phyloP scores from a whole-genome alignment of 2,113 vertebrate species.

The Clarias magur region DNA sequence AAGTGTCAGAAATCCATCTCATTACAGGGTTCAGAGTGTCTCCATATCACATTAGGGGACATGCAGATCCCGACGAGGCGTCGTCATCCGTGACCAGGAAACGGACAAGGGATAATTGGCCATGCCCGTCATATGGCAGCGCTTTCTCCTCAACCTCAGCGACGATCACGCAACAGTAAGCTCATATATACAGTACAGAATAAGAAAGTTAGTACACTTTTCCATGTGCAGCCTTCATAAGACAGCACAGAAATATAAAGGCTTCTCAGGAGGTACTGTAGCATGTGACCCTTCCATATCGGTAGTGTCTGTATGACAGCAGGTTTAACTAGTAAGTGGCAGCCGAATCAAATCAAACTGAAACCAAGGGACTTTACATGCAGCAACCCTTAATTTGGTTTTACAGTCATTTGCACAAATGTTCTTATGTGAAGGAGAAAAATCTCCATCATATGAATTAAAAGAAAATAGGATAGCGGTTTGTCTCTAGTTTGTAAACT shows the following conservation, averaged over 20 bases:
- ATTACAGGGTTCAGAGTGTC: neutral
- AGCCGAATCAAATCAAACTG: neutral
- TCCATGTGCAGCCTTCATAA: neutral
- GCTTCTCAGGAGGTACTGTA: neutral
- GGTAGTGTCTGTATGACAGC: neutral
- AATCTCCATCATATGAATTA: neutral
- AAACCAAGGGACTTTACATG: neutral
- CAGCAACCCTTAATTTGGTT: neutral
- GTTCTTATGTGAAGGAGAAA: neutral
- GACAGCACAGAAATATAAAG: neutral
- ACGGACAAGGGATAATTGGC: conserved; percentile 14
- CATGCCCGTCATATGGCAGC: neutral
- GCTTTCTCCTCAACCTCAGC: neutral
- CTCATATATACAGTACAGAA: conserved; percentile 7
- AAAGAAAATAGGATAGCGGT: neutral
- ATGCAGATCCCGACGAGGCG: neutral
- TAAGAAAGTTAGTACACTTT: neutral
- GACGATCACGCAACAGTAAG: conserved; percentile 12
- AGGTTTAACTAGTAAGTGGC: neutral
- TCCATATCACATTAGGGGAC: conserved; percentile 9
- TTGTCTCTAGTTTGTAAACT: too few species aligned
- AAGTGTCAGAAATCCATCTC: conserved; percentile 8
- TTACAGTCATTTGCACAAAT: neutral
- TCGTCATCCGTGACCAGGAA: conserved; percentile 11
- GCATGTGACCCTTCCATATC: neutral